A percentile compares a stretch with the other conserved stretches of the same genome.
phyloP scores from a whole-genome alignment of 2,888 invertebrate genomes.

The Punctoribates punctum region DNA sequence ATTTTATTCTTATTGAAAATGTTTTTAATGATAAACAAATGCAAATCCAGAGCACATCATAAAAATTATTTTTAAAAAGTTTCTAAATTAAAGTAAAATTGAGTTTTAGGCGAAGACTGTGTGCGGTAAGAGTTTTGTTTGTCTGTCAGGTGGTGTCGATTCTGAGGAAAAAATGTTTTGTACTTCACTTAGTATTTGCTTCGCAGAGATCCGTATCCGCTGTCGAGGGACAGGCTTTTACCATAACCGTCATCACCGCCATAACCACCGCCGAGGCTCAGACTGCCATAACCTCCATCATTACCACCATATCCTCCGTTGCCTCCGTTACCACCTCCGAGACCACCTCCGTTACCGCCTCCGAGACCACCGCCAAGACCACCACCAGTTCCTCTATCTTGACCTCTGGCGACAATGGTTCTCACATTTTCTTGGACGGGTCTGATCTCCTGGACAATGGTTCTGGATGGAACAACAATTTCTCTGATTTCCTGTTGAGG shows the following conservation, averaged over 20 bases:
- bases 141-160: too few relatives aligned
- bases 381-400: neutral
- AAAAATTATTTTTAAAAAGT: too few relatives aligned
- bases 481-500: neutral
- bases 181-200: too few relatives aligned
- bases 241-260: neutral
- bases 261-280: neutral
- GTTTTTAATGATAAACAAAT: too few relatives aligned
- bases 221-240: too few relatives aligned
- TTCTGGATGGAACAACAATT: neutral
- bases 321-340: neutral
- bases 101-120: too few relatives aligned
- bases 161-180: too few relatives aligned
- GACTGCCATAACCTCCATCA: neutral
- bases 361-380: neutral
- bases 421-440: neutral
- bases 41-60: too few relatives aligned
- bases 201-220: too few relatives aligned
- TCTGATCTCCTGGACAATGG: neutral
- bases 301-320: neutral
- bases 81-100: too few relatives aligned
- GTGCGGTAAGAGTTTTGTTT: too few relatives aligned
- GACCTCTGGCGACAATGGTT: conserved; percentile 11
- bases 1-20: too few relatives aligned
- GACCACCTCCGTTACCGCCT: neutral